These are phyloP conservation scores for Grammomys dolichurus DNA, from an alignment of 2,113 vertebrate genomes.

Conservation along the genomic window DNA sequence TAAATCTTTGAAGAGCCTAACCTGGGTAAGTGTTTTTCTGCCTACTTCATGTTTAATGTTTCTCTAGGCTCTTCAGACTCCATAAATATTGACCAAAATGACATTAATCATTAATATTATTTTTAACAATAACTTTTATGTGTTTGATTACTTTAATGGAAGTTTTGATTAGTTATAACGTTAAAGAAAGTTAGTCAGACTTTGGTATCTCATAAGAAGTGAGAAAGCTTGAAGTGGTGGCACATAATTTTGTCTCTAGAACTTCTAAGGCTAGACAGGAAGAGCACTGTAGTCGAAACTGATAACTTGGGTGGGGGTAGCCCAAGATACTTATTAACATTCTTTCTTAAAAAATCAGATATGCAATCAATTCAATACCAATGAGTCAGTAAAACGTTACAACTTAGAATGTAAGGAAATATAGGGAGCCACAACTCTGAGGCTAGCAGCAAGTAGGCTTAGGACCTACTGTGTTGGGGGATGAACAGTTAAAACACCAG, in stretches of 20 bases:
- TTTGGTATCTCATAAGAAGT: background rate
- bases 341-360: background rate
- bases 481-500: background rate
- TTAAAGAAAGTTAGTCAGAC: background rate
- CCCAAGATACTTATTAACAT: background rate
- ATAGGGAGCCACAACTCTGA: background rate
- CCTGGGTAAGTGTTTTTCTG: background rate
- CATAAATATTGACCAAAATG: background rate
- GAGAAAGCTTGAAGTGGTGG: background rate
- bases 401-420: background rate
- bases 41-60: background rate
- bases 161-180: background rate
- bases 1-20: slow-evolving; percentile 13
- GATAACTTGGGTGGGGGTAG: background rate
- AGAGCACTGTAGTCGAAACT: background rate
- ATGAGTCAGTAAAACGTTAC: background rate
- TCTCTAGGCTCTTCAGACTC: background rate
- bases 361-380: background rate
- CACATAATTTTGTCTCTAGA: background rate
- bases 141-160: background rate
- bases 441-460: background rate
- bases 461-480: background rate
- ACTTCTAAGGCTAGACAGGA: no score
- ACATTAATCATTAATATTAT: background rate
- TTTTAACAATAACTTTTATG: background rate